Conservation (phyloP, 2,113 vertebrate genomes). For the Corydoras maculifer region DNA sequence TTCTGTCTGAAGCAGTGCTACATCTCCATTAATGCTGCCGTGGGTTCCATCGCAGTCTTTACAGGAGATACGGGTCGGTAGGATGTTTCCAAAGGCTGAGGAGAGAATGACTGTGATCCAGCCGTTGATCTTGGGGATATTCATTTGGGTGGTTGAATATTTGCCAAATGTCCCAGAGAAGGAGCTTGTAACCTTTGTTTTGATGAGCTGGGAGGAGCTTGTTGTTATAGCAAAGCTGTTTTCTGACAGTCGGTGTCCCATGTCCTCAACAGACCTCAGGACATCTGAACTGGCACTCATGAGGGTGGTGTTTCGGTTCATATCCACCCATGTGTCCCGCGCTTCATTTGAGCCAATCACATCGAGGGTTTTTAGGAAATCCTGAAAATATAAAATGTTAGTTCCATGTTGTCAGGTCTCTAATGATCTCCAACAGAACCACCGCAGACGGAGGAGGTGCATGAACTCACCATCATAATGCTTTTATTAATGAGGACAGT, state of each 20-base stretch:
- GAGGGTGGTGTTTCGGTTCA: conserved; percentile 3
- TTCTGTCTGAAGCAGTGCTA: conserved; percentile 61
- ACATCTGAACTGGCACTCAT: conserved; percentile 12
- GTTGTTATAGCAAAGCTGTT: conserved; percentile 2
- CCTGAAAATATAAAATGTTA: neutral
- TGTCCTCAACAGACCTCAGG: conserved; percentile 9
- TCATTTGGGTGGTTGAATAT: conserved; percentile 10
- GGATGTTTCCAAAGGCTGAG: neutral
- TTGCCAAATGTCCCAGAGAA: conserved; percentile 4
- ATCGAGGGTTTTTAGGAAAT: conserved; percentile 11
- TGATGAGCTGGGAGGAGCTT: neutral
- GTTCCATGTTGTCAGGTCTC: too few relatives aligned
- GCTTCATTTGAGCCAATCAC: conserved; percentile 1
- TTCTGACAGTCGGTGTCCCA: neutral
- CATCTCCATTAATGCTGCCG: conserved; percentile 54
- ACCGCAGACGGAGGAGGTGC: neutral
- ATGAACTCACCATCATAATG: neutral
- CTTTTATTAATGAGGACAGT: neutral
- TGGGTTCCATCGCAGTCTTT: neutral
- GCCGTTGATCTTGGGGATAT: neutral
- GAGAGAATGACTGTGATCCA: conserved; percentile 16
- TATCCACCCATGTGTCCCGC: neutral
- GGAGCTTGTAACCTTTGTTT: neutral
- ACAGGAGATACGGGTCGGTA: neutral
- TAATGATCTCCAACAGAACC: too few relatives aligned